Conservation (phyloP, 1,140 invertebrate species). For the Chelonus insularis region DNA sequence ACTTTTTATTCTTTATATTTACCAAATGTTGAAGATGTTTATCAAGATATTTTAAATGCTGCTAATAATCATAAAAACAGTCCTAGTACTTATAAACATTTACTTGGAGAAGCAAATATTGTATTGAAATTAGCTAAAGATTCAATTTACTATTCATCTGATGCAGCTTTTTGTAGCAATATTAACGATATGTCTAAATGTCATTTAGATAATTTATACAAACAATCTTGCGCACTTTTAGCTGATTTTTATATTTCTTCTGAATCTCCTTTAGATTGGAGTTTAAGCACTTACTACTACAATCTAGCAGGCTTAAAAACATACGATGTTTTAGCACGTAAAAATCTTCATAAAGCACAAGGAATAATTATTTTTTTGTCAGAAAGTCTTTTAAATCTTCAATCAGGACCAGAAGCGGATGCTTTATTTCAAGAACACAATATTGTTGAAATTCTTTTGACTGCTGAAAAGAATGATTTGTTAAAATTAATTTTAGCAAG, state of each 20-base stretch:
- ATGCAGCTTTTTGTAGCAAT: constrained; percentile 37
- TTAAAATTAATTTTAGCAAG: constrained; percentile 62
- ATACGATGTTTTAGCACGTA: constrained; percentile 57
- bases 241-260: constrained; percentile 69
- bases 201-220: constrained; percentile 61
- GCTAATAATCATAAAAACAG: constrained; percentile 66
- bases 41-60: constrained; percentile 69
- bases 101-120: constrained; percentile 69
- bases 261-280: constrained; percentile 61
- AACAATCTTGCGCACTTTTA: constrained; percentile 66
- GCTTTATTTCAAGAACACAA: constrained; percentile 57
- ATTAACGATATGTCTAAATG: constrained; percentile 38
- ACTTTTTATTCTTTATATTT: constrained; percentile 70
- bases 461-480: constrained; percentile 55
- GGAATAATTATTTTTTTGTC: constrained; percentile 63
- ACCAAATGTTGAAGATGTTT: constrained; percentile 65
- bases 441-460: constrained; percentile 59
- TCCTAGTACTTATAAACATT: constrained; percentile 67
- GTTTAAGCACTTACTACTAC: constrained; percentile 65
- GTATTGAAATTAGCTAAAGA: constrained; percentile 62
- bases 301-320: constrained; percentile 62
- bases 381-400: constrained; percentile 53
- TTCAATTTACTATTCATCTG: constrained; percentile 40
- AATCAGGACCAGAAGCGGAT: constrained; percentile 56
- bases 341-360: constrained; percentile 48